phyloP scores from a whole-genome alignment of 2,113 vertebrate genomes.

The Lampris incognitus region DNA sequence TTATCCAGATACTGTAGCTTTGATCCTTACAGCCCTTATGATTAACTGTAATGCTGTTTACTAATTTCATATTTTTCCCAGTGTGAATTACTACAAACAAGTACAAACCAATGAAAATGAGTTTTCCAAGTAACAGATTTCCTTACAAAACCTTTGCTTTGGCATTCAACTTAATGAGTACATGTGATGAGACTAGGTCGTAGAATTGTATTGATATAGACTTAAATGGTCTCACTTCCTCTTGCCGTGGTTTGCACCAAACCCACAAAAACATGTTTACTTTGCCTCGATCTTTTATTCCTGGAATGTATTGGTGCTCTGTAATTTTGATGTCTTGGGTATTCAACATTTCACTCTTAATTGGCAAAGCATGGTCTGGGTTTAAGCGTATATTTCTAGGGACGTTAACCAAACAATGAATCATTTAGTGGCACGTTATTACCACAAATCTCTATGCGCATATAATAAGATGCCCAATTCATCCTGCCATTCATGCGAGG shows the following conservation, averaged over 20 bases:
- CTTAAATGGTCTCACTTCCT: conserved; percentile 37
- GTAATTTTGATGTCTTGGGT: conserved; percentile 45
- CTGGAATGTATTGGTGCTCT: conserved; percentile 16
- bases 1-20: not conserved
- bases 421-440: not conserved
- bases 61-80: not conserved
- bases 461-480: conserved; percentile 49
- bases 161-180: not conserved
- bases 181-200: not conserved
- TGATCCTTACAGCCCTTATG: not conserved
- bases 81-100: too few species aligned
- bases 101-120: too few species aligned
- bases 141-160: not conserved
- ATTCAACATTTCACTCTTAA: conserved; percentile 29
- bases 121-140: not conserved
- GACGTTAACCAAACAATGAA: conserved; percentile 11
- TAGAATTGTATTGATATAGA: conserved; percentile 7
- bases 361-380: conserved; percentile 1
- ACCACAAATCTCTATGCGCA: conserved; percentile 21
- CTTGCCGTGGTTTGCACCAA: conserved; percentile 54
- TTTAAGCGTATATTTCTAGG: not conserved
- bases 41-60: not conserved
- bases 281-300: conserved; percentile 19
- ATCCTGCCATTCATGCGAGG: not conserved
- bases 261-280: conserved; percentile 70